Conservation (phyloP, 2,888 invertebrate genomes). For the Iselma pallidipennis region DNA sequence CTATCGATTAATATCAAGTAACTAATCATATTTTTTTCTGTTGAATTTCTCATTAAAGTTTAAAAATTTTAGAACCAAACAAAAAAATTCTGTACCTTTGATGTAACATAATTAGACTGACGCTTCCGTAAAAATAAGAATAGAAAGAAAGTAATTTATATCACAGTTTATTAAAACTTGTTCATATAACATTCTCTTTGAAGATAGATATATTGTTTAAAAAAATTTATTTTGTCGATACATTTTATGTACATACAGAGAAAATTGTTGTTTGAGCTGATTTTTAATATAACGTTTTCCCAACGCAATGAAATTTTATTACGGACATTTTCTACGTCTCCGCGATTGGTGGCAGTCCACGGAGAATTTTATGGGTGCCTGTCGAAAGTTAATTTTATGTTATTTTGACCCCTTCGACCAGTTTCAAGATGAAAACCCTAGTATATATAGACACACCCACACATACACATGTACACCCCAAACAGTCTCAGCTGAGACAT, state of each 20-base stretch:
- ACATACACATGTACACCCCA: neutral
- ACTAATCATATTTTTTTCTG: neutral
- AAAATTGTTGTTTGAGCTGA: neutral
- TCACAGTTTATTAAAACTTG: too few relatives aligned
- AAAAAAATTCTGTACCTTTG: neutral
- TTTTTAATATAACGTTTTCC: neutral
- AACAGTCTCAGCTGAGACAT: too few relatives aligned
- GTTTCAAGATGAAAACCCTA: neutral
- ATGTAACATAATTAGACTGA: neutral
- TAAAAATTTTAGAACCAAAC: neutral
- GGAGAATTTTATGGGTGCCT: neutral
- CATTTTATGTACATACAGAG: neutral
- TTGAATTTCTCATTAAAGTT: neutral
- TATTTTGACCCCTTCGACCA: neutral
- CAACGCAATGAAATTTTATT: neutral
- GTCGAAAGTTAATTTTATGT: neutral
- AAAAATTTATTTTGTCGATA: too few relatives aligned
- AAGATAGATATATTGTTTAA: too few relatives aligned
- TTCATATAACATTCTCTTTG: too few relatives aligned
- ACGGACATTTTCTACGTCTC: neutral
- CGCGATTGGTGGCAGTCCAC: neutral
- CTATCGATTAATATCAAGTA: neutral
- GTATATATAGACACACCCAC: neutral
- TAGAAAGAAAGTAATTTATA: neutral
- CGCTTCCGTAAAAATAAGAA: neutral